Evolutionary conservation across 2,888 invertebrate species (phyloP).

Genomic region (Orthosia gothica): DNA sequence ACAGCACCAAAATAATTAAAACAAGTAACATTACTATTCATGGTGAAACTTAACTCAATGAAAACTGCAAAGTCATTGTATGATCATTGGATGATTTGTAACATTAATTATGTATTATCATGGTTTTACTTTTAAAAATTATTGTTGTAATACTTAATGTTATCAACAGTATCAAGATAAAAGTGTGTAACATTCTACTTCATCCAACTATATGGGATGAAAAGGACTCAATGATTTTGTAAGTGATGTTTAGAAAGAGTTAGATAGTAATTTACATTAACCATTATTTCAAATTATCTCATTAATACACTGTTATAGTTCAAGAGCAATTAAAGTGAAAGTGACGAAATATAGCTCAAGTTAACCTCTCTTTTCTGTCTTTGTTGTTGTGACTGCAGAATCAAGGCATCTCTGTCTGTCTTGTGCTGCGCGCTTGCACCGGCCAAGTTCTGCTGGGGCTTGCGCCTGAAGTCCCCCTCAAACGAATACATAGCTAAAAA

Average conservation of each 20-base stretch:
- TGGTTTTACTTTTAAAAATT: constrained; percentile 1
- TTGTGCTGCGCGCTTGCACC: constrained; percentile 95
- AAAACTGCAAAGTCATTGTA: constrained; percentile 55
- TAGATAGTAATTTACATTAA: background rate
- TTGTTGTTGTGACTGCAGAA: constrained; percentile 96
- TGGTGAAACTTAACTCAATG: constrained; percentile 21
- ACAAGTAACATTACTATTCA: constrained; percentile 9
- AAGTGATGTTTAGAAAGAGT: background rate
- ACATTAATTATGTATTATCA: constrained; percentile 7
- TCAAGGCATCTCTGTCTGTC: constrained; percentile 93
- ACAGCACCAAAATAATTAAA: background rate
- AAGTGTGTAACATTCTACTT: background rate
- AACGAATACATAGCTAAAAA: constrained; percentile 93
- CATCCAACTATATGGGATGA: background rate
- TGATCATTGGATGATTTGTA: constrained; percentile 47
- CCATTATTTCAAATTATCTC: background rate
- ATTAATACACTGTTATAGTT: background rate
- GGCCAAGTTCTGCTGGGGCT: constrained; percentile 97
- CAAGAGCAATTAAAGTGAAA: constrained; percentile 54
- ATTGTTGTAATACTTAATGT: constrained; percentile 4
- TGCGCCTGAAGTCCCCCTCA: constrained; percentile 97
- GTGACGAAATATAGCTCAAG: constrained; percentile 50
- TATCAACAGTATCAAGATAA: background rate
- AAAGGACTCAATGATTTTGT: background rate
- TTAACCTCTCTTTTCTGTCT: constrained; percentile 96